A percentile compares a stretch with the other conserved stretches of the same genome.
Evolutionary conservation across 2,113 vertebrate genomes (phyloP).

Genomic region (Hippocampus zosterae): DNA sequence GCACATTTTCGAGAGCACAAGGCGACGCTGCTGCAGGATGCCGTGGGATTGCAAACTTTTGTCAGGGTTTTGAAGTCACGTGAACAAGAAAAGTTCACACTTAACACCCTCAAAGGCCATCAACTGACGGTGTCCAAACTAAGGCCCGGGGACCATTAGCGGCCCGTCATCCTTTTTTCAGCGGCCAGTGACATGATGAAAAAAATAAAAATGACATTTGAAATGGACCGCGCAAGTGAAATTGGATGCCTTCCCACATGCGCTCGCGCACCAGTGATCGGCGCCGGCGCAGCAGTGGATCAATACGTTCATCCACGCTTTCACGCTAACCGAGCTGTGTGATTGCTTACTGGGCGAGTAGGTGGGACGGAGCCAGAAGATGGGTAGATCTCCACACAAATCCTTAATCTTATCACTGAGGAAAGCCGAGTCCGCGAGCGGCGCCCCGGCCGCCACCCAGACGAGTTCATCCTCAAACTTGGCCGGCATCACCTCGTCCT

Average conservation of each 20-base stretch:
- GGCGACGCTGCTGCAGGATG: slow-evolving; percentile 29
- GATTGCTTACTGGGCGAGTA: slow-evolving; percentile 77
- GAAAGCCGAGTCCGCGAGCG: slow-evolving; percentile 82
- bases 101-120: slow-evolving; percentile 36
- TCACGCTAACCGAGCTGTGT: background rate
- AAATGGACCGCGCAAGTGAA: too few species aligned
- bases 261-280: too few species aligned
- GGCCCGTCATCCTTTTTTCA: too few species aligned
- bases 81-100: slow-evolving; percentile 31
- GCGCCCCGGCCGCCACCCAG: slow-evolving; percentile 82
- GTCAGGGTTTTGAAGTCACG: too few species aligned
- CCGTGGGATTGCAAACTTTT: slow-evolving; percentile 29
- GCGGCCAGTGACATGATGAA: too few species aligned
- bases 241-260: too few species aligned
- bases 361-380: slow-evolving; percentile 89
- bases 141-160: too few species aligned
- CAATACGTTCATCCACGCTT: background rate
- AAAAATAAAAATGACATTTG: too few species aligned
- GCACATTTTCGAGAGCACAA: slow-evolving; percentile 39
- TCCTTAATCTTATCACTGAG: slow-evolving; percentile 86
- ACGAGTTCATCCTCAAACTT: slow-evolving; percentile 88
- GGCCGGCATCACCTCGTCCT: slow-evolving; percentile 83
- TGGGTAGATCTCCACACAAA: slow-evolving; percentile 83
- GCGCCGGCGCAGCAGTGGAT: slow-evolving; percentile 15
- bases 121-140: slow-evolving; percentile 6